Evolutionary conservation across 2,888 invertebrate species (phyloP).

Genomic region (Nezara viridula): DNA sequence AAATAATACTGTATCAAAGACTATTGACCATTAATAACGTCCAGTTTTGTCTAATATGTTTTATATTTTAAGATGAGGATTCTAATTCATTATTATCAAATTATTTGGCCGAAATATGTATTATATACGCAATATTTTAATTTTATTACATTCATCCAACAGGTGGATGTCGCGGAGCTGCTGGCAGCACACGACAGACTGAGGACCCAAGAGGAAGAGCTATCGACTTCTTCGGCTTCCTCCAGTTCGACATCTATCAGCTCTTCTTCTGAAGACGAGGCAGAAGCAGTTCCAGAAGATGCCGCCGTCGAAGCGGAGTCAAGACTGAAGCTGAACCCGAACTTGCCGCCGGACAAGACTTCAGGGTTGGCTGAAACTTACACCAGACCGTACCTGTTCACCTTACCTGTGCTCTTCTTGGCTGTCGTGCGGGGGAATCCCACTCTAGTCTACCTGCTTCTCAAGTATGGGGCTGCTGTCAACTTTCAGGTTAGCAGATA

Average conservation of each 20-base stretch:
- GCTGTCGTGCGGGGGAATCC: constrained; percentile 73
- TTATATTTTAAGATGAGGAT: too few relatives aligned
- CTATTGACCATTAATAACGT: too few relatives aligned
- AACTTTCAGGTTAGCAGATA: constrained; percentile 68
- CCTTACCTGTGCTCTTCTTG: constrained; percentile 74
- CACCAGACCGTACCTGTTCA: constrained; percentile 71
- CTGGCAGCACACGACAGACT: constrained; percentile 67
- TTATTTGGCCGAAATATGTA: too few relatives aligned
- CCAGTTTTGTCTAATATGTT: too few relatives aligned
- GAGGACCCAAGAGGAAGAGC: constrained; percentile 66
- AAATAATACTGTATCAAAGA: too few relatives aligned
- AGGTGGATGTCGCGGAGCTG: constrained; percentile 66
- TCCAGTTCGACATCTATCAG: constrained; percentile 63
- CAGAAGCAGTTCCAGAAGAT: constrained; percentile 57
- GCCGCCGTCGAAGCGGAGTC: constrained; percentile 63
- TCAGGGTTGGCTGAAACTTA: constrained; percentile 69
- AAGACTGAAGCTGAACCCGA: constrained; percentile 67
- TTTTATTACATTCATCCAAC: constrained; percentile 54
- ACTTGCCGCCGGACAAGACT: constrained; percentile 67
- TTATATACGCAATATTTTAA: too few relatives aligned
- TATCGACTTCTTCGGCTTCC: constrained; percentile 64
- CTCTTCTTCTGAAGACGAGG: constrained; percentile 64
- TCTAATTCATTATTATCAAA: too few relatives aligned
- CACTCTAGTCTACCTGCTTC: constrained; percentile 72
- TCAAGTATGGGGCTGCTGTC: constrained; percentile 72